Percentiles rank a stretch among this genome's conserved stretches.
Evolutionary conservation across 2,888 invertebrate genomes (phyloP).

Genomic region (Melinopterus prodromus): DNA sequence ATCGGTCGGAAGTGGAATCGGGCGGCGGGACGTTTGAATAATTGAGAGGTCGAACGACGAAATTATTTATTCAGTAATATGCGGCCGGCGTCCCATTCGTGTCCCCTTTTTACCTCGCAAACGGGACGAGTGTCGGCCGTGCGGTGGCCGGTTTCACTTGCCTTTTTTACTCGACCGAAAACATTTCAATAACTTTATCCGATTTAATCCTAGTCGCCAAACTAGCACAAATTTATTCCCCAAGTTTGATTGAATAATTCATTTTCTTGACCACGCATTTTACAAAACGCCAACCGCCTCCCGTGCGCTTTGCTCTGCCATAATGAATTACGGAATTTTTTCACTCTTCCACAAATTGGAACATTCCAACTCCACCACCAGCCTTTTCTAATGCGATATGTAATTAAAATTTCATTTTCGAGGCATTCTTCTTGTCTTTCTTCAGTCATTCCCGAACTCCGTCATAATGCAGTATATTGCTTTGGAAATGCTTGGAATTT

Average conservation of each 20-base stretch:
- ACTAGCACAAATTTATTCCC: conserved; percentile 36
- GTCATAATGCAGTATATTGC: too few species aligned
- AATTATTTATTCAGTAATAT: conserved; percentile 4
- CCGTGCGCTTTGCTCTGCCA: neutral
- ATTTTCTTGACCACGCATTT: conserved; percentile 34
- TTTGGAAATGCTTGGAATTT: too few species aligned
- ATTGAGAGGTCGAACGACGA: neutral
- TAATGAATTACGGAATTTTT: conserved; percentile 30
- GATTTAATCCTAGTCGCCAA: conserved; percentile 28
- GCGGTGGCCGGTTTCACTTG: neutral
- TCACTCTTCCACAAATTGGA: conserved; percentile 24
- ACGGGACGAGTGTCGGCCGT: neutral
- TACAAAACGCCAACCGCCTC: conserved; percentile 27
- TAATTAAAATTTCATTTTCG: neutral
- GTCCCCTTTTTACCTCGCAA: neutral
- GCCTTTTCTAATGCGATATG: neutral
- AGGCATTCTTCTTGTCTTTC: neutral
- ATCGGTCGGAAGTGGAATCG: conserved; percentile 4
- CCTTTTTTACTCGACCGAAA: conserved; percentile 20
- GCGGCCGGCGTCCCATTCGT: neutral
- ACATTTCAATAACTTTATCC: conserved; percentile 31
- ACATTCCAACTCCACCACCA: neutral
- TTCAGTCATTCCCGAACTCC: too few species aligned
- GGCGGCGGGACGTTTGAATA: neutral
- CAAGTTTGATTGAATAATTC: conserved; percentile 37